Evolutionary conservation across 1,140 invertebrate genomes (phyloP).

Genomic region (Lerema accius): DNA sequence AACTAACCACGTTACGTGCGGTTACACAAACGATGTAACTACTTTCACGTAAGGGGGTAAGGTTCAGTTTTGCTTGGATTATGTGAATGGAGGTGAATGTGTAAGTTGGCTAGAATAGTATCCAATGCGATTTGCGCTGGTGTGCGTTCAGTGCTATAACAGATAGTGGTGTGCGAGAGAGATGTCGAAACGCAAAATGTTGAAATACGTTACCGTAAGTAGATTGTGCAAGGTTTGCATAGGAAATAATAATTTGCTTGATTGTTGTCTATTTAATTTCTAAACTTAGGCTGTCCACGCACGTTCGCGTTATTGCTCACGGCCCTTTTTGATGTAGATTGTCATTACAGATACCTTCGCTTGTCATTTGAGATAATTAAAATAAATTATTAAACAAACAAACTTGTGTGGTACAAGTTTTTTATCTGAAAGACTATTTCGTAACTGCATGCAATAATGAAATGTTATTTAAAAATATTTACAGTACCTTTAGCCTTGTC

Average conservation of each 20-base stretch:
- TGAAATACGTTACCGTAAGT: conserved; percentile 38
- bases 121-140: conserved; percentile 54
- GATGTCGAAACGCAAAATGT: conserved; percentile 59
- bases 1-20: conserved; percentile 26
- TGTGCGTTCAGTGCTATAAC: conserved; percentile 61
- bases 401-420: not conserved
- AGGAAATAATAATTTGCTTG: conserved; percentile 38
- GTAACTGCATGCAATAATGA: not conserved
- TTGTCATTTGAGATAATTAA: not conserved
- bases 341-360: not conserved
- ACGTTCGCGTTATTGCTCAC: conserved; percentile 5
- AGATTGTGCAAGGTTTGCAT: conserved; percentile 32
- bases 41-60: conserved; percentile 18
- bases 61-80: conserved; percentile 22
- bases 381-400: not conserved
- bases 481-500: no score
- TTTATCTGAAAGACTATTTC: not conserved
- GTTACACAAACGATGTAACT: conserved; percentile 7
- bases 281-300: conserved; percentile 16
- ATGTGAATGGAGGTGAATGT: conserved; percentile 22
- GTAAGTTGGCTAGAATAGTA: conserved; percentile 50
- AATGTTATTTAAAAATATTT: no score
- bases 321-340: conserved; percentile 4
- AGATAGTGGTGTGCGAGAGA: conserved; percentile 69
- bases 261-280: conserved; percentile 36